Conservation (phyloP, 2,888 invertebrate genomes). For the Oasisia sp. region DNA sequence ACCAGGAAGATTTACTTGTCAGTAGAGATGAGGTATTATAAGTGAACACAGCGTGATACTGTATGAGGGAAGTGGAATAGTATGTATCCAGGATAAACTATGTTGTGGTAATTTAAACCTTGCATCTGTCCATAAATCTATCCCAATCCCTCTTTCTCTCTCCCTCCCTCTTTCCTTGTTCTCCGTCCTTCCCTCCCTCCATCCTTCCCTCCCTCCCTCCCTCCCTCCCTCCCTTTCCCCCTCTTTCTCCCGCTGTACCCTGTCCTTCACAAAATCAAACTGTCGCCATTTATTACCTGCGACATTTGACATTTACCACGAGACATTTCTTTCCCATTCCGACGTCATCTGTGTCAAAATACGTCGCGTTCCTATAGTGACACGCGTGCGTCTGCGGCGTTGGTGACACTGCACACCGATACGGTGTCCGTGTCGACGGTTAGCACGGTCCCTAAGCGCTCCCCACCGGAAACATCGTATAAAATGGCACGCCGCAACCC, state of each 20-base stretch:
- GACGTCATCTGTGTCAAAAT: not conserved
- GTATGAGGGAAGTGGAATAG: not conserved
- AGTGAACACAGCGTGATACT: not conserved
- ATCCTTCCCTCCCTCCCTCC: too few relatives aligned
- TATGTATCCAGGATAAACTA: not conserved
- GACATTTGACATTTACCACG: not conserved
- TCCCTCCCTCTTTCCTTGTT: too few relatives aligned
- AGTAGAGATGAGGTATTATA: not conserved
- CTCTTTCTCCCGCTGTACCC: too few relatives aligned
- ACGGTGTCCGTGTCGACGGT: not conserved
- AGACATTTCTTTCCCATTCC: not conserved
- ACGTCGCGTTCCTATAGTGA: not conserved
- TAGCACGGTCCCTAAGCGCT: not conserved
- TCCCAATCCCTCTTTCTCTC: too few relatives aligned
- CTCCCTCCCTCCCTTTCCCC: too few relatives aligned
- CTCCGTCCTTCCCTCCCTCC: too few relatives aligned
- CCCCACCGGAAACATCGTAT: not conserved
- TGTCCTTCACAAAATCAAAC: not conserved
- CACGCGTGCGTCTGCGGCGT: not conserved
- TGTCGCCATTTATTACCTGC: not conserved
- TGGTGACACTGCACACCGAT: not conserved
- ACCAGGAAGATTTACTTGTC: not conserved
- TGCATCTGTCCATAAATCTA: not conserved
- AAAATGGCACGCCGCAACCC: not conserved
- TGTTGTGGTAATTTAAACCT: not conserved